Conservation (phyloP, 2,113 vertebrate genomes). For the Numida meleagris region DNA sequence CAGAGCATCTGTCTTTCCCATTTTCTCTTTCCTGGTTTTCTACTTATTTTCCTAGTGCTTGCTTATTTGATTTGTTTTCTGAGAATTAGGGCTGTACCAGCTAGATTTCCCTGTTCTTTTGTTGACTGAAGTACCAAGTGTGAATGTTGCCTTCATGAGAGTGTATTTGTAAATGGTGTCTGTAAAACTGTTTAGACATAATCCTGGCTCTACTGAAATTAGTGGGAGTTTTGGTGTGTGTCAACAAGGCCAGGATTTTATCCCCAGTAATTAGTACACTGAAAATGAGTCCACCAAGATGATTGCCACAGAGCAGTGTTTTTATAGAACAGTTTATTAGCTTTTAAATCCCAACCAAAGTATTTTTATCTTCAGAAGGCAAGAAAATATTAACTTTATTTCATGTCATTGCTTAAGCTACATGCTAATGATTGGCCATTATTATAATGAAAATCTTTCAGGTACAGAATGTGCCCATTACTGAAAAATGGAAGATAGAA, state of each 20-base stretch:
- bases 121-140: background rate
- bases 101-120: background rate
- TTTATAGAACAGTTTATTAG: slow-evolving; percentile 15
- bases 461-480: slow-evolving; percentile 11
- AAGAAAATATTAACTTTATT: slow-evolving; percentile 49
- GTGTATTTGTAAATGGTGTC: background rate
- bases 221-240: background rate
- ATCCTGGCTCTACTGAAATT: background rate
- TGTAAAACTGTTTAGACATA: background rate
- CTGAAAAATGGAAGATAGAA: background rate
- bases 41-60: background rate
- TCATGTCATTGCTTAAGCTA: slow-evolving; percentile 22
- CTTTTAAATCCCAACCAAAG: background rate
- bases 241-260: background rate
- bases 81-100: background rate
- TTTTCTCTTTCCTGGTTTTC: background rate
- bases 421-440: slow-evolving; percentile 23
- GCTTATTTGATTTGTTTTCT: background rate
- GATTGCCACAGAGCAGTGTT: background rate
- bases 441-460: slow-evolving; percentile 21
- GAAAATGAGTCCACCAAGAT: background rate
- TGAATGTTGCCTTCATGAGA: background rate
- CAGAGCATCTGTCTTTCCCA: background rate
- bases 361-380: slow-evolving; percentile 38
- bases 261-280: background rate